These are phyloP conservation scores for Byasa hedistus DNA, from an alignment of 2,888 invertebrate species.

Conservation along the genomic window DNA sequence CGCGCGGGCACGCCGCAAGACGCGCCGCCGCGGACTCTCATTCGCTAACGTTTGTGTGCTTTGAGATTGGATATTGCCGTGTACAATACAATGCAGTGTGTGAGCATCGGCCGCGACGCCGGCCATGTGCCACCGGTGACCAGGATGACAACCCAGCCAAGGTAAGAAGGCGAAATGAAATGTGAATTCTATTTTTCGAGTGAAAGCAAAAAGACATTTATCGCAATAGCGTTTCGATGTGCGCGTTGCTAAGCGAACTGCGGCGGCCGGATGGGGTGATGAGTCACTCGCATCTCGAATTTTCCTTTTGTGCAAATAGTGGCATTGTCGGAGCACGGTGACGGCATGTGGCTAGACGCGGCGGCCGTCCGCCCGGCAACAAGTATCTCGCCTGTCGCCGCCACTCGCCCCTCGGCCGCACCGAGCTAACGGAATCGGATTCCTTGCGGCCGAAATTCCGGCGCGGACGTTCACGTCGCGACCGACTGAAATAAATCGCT, in stretches of 20 bases:
- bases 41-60: slow-evolving; percentile 63
- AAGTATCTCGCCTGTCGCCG: slow-evolving; percentile 37
- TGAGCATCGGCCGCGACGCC: slow-evolving; percentile 53
- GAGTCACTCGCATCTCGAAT: slow-evolving; percentile 75
- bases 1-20: slow-evolving; percentile 39
- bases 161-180: slow-evolving; percentile 57
- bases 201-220: slow-evolving; percentile 40
- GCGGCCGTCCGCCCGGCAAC: slow-evolving; percentile 40
- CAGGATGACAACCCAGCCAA: slow-evolving; percentile 49
- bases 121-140: slow-evolving; percentile 46
- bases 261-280: slow-evolving; percentile 54
- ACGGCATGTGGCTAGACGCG: slow-evolving; percentile 44
- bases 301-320: slow-evolving; percentile 69
- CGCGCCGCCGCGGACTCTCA: slow-evolving; percentile 43
- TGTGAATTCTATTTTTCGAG: slow-evolving; percentile 43
- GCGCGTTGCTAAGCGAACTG: slow-evolving; percentile 43
- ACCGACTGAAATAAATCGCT: slow-evolving; percentile 78
- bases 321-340: slow-evolving; percentile 58
- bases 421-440: slow-evolving; percentile 72
- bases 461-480: slow-evolving; percentile 75
- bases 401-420: slow-evolving; percentile 40
- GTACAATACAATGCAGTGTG: slow-evolving; percentile 67
- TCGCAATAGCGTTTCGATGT: slow-evolving; percentile 44
- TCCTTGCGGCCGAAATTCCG: slow-evolving; percentile 76
- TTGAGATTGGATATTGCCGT: slow-evolving; percentile 68